Conservation (phyloP, 2,113 vertebrate genomes). For the Nesoenas mayeri region DNA sequence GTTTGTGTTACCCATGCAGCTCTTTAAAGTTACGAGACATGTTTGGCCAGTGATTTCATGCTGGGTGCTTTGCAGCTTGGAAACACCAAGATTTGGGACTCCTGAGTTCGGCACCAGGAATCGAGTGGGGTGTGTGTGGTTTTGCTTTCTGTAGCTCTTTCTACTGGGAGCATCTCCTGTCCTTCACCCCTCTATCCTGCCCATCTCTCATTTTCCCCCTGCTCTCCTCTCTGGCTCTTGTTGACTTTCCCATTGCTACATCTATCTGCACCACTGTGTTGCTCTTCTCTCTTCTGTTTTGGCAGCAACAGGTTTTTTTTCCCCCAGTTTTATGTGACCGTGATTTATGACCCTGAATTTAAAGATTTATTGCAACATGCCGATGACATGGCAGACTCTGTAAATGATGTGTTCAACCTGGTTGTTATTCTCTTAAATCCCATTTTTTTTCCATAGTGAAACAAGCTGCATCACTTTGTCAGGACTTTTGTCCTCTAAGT, state of each 20-base stretch:
- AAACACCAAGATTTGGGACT: not conserved
- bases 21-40: not conserved
- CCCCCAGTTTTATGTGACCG: not conserved
- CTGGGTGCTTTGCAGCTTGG: not conserved
- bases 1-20: not conserved
- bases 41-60: not conserved
- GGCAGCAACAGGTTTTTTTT: not conserved
- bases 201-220: not conserved
- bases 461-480: not conserved
- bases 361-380: constrained; percentile 2
- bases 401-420: not conserved
- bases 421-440: not conserved
- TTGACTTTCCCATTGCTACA: not conserved
- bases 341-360: not conserved
- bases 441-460: not conserved
- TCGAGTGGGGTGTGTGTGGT: not conserved
- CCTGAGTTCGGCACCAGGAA: not conserved
- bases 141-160: not conserved
- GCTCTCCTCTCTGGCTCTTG: not conserved
- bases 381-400: not conserved
- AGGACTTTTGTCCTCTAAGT: not conserved
- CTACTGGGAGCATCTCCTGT: not conserved
- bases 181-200: not conserved
- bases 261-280: not conserved
- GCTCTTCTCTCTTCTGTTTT: not conserved